Evolutionary conservation across 2,888 invertebrate species (phyloP).

Genomic region (Chrysomela aeneicollis): DNA sequence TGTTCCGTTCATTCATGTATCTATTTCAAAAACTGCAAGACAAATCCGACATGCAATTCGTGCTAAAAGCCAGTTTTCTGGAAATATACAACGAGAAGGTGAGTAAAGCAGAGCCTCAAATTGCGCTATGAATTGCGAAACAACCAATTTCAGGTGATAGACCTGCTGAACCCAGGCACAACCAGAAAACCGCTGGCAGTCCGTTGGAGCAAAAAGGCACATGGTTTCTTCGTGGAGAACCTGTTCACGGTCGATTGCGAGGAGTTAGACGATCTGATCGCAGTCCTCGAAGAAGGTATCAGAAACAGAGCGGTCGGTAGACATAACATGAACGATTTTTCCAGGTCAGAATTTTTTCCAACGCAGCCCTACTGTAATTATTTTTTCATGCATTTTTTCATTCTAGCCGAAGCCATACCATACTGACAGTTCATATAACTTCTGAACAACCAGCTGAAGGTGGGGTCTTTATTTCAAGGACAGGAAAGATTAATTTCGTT

Average conservation of each 20-base stretch:
- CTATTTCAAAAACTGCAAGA: conserved; percentile 84
- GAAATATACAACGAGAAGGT: conserved; percentile 99
- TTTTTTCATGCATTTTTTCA: too few relatives aligned
- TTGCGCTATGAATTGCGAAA: too few relatives aligned
- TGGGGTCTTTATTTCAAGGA: conserved; percentile 86
- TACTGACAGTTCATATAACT: conserved; percentile 89
- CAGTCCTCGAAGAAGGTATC: conserved; percentile 95
- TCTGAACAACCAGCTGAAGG: conserved; percentile 83
- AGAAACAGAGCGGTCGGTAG: conserved; percentile 88
- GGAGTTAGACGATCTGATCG: conserved; percentile 88
- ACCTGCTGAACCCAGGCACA: conserved; percentile 87
- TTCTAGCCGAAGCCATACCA: conserved; percentile 85
- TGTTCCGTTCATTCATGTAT: conserved; percentile 90
- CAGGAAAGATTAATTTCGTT: conserved; percentile 95
- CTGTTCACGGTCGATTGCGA: conserved; percentile 95
- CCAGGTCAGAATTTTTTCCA: conserved; percentile 58
- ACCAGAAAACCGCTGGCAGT: conserved; percentile 85
- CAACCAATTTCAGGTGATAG: conserved; percentile 78
- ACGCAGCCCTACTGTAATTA: too few relatives aligned
- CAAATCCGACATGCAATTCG: conserved; percentile 79
- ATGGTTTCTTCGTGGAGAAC: conserved; percentile 95
- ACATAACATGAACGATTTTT: conserved; percentile 93
- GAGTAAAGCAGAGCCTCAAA: too few relatives aligned
- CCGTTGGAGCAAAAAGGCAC: conserved; percentile 91
- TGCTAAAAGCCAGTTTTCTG: conserved; percentile 90